Evolutionary conservation across 2,888 invertebrate genomes (phyloP), one percentile per base, ranked within the genome.

Genomic region (Carterocephalus palaemon): DNA sequence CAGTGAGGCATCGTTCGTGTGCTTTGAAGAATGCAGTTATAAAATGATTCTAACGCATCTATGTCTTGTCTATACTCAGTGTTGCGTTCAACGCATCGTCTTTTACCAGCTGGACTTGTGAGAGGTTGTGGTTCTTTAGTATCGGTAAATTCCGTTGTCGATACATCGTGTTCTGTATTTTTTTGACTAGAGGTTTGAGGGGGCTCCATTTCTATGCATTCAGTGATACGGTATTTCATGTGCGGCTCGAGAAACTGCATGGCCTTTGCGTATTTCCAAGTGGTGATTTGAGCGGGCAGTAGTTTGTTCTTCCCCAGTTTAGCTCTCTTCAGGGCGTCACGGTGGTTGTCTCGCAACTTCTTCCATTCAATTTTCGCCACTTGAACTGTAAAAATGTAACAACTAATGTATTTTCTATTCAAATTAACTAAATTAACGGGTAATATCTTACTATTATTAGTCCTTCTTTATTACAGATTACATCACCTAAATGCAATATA

Each of bases 231-330:
- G 52, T 85, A 83, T 49, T 84, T 84, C 83, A 84, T 84, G 46
- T 81, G 78, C 0, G 84, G 84, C 47, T 85, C 84, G 0, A 85
- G 63, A 48, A 84, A 85, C 53, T 84, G 83, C 84, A 85, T 84
- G 0, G 72, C 73, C 54, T 83, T 85, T 6, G 83, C 84, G 46
- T 84, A 85, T 51, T 85, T 85, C 84, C 84, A 85, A 4, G 83
- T 85, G 1, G 84, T 85, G 16, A 85, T 77, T 54, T 83, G 83
- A 13, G 84, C 82, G 0, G 84, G 84, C 23, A 84, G 54, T 36
- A 84, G 59, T 61, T 84, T 83, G 49, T 84, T 84, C 51, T 80
- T 83, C 2, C 84, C 84, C 3, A 84, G 62, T 53, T 84, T 84
- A 0, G 84, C 84, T 51, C 84, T 64, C 49, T 83, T 84, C 4